A percentile compares a stretch with the other conserved stretches of the same genome.
phyloP scores from a whole-genome alignment of 35 echinoderm and acorn worm genomes.

The Acanthaster planci region DNA sequence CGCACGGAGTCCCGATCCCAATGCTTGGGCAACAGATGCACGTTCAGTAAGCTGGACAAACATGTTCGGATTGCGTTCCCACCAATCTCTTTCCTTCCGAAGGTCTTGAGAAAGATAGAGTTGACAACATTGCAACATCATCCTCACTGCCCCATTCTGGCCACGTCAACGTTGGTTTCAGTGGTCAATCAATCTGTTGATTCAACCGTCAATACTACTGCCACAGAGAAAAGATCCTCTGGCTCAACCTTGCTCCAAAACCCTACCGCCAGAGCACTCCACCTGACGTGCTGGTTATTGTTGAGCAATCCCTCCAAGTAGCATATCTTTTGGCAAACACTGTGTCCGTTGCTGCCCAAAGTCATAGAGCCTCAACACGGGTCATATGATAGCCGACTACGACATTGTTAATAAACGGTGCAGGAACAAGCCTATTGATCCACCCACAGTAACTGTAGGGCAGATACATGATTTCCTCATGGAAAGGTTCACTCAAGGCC shows the following conservation, averaged over 20 bases:
- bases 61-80: constrained; percentile 20
- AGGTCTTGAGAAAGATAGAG: constrained; percentile 39
- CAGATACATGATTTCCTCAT: too few species aligned
- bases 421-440: too few species aligned
- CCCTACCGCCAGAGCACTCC: not conserved
- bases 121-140: not conserved
- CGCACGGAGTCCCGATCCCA: not conserved
- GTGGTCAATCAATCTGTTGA: not conserved
- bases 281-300: not conserved
- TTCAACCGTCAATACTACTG: not conserved
- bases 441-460: too few species aligned
- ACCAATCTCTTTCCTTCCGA: constrained; percentile 35
- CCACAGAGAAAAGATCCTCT: not conserved
- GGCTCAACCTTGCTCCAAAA: not conserved
- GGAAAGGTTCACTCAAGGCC: too few species aligned
- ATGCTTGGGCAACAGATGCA: constrained; percentile 42
- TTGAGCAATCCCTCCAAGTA: not conserved
- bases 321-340: constrained; percentile 34
- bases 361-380: too few species aligned
- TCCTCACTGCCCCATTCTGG: constrained; percentile 48
- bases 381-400: too few species aligned
- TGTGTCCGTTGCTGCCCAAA: too few species aligned
- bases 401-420: too few species aligned
- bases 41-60: too few species aligned
- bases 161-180: constrained; percentile 35